Conservation (phyloP, 2,113 vertebrate genomes). For the Sapayoa aenigma region DNA sequence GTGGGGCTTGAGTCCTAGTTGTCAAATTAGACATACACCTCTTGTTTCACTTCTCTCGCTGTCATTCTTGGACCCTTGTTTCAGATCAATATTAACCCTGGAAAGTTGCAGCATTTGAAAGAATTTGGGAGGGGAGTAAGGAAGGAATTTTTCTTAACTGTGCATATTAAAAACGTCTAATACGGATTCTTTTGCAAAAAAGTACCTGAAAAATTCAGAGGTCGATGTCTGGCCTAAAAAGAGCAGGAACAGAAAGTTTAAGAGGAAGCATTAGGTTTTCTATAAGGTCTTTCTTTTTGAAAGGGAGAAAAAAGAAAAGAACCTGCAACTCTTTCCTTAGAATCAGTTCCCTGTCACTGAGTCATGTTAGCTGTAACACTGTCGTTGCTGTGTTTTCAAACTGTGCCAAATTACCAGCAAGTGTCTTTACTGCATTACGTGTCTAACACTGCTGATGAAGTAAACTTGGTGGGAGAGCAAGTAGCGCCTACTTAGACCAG, state of each 20-base stretch:
- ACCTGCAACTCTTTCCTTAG: constrained; percentile 63
- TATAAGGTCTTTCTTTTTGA: neutral
- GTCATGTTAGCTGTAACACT: constrained; percentile 33
- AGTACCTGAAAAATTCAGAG: constrained; percentile 39
- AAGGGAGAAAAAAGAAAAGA: constrained; percentile 28
- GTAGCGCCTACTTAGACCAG: constrained; percentile 46
- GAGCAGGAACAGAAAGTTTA: constrained; percentile 18
- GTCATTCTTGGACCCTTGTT: constrained; percentile 62
- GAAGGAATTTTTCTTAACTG: constrained; percentile 37
- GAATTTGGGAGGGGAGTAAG: constrained; percentile 9
- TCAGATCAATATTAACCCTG: constrained; percentile 56
- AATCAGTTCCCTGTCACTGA: constrained; percentile 53
- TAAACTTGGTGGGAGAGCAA: constrained; percentile 48
- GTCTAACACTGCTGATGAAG: constrained; percentile 76
- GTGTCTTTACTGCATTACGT: constrained; percentile 87
- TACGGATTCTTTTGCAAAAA: neutral
- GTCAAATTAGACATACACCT: constrained; percentile 68
- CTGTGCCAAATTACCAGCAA: constrained; percentile 93
- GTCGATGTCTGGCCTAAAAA: neutral
- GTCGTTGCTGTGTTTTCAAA: constrained; percentile 70
- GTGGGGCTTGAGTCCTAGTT: constrained; percentile 67
- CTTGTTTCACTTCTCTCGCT: constrained; percentile 63
- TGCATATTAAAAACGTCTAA: constrained; percentile 40
- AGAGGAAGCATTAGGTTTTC: constrained; percentile 10
- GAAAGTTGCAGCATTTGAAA: constrained; percentile 56